Percentiles rank a stretch among this genome's conserved stretches.
Conservation (phyloP, 2,888 invertebrate species). For the Coenonympha arcania region DNA sequence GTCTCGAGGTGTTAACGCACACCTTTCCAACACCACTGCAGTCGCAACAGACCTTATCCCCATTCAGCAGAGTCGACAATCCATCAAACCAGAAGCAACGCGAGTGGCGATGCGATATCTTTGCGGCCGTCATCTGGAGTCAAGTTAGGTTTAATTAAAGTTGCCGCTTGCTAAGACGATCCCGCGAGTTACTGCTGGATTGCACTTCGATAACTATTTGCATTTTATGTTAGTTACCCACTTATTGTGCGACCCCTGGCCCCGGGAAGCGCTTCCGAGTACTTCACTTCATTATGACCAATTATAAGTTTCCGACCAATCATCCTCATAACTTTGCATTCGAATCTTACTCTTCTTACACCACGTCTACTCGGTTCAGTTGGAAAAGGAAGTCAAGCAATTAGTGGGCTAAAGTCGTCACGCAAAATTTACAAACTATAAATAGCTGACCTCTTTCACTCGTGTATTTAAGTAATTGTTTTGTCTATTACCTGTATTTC, state of each 20-base stretch:
- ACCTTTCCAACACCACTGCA: slow-evolving; percentile 22
- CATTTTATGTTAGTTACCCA: slow-evolving; percentile 39
- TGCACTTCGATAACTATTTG: slow-evolving; percentile 53
- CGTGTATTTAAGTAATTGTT: too few relatives aligned
- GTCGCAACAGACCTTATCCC: slow-evolving; percentile 25
- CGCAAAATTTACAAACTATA: too few relatives aligned
- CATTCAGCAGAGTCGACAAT: slow-evolving; percentile 30
- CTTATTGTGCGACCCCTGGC: slow-evolving; percentile 16
- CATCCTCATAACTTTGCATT: background rate
- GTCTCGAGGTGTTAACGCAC: background rate
- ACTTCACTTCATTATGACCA: background rate
- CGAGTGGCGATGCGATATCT: slow-evolving; percentile 45
- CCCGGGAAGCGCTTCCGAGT: background rate
- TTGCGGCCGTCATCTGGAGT: slow-evolving; percentile 59
- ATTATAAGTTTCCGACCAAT: too few relatives aligned
- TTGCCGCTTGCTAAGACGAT: slow-evolving; percentile 54
- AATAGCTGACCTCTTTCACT: too few relatives aligned
- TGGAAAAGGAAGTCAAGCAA: too few relatives aligned
- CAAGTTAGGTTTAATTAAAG: slow-evolving; percentile 69
- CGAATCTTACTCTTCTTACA: background rate
- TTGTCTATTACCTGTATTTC: too few relatives aligned
- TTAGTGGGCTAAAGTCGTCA: too few relatives aligned
- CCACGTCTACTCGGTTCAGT: too few relatives aligned
- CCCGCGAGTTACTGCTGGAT: slow-evolving; percentile 35
- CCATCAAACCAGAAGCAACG: background rate